A percentile compares a stretch with the other conserved stretches of the same genome.
These are phyloP conservation scores for Anolis sagrei DNA, from an alignment of 2,113 vertebrate genomes.

Conservation along the genomic window DNA sequence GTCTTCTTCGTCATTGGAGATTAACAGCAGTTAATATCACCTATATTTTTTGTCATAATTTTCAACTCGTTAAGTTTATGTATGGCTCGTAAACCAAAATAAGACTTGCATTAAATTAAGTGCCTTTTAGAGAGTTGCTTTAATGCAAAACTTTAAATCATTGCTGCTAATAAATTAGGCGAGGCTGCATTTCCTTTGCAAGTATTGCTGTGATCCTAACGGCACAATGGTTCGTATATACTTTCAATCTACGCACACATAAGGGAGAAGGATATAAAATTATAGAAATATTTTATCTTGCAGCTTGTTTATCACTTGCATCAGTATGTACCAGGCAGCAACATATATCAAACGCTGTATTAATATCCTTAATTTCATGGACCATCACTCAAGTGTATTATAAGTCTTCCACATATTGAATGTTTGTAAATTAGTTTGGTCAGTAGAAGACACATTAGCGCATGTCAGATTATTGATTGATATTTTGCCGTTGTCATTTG, in stretches of 20 bases:
- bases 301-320: slow-evolving; percentile 19
- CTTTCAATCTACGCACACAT: slow-evolving; percentile 31
- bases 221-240: not conserved
- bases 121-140: slow-evolving; percentile 51
- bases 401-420: slow-evolving; percentile 10
- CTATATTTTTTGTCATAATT: slow-evolving; percentile 30
- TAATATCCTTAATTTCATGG: slow-evolving; percentile 69
- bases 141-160: slow-evolving; percentile 30
- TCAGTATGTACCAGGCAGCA: not conserved
- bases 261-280: slow-evolving; percentile 34
- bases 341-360: slow-evolving; percentile 48
- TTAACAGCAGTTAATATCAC: slow-evolving; percentile 10
- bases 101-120: slow-evolving; percentile 44
- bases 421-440: slow-evolving; percentile 9
- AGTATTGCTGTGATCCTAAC: not conserved
- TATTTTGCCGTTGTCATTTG: slow-evolving; percentile 46
- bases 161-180: slow-evolving; percentile 20
- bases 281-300: slow-evolving; percentile 11
- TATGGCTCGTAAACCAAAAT: slow-evolving; percentile 43
- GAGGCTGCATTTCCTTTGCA: slow-evolving; percentile 8
- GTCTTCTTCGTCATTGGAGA: not conserved
- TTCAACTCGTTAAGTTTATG: slow-evolving; percentile 20
- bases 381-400: slow-evolving; percentile 48
- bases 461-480: slow-evolving; percentile 23
- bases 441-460: not conserved